These are phyloP conservation scores for Drosophila subpulchrella DNA, from an alignment of 1,140 invertebrate species.

Conservation along the genomic window DNA sequence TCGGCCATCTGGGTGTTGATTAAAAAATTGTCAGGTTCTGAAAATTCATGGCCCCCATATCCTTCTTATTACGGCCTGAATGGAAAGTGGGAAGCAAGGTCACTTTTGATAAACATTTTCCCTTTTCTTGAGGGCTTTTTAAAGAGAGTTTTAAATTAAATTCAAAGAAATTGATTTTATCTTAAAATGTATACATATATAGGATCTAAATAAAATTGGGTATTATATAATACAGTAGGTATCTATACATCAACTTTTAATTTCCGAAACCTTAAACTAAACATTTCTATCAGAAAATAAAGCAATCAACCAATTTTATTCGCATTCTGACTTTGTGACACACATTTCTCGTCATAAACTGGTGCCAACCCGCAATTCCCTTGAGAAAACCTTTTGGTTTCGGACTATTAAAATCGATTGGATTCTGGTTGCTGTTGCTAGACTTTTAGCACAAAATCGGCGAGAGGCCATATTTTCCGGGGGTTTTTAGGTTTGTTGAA, in stretches of 20 bases:
- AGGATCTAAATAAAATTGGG: no score
- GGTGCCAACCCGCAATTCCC: conserved; percentile 4
- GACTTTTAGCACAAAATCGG: conserved; percentile 3
- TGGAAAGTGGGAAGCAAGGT: background rate
- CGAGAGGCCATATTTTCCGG: conserved; percentile 24
- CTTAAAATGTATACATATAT: no score
- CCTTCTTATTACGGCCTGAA: conserved; percentile 9
- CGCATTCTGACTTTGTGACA: background rate
- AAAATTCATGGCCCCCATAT: conserved; percentile 16
- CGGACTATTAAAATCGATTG: conserved; percentile 73
- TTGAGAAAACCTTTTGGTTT: conserved; percentile 28
- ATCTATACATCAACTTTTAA: no score
- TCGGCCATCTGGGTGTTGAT: conserved; percentile 48
- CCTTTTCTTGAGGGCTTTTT: no score
- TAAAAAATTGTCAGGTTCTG: conserved; percentile 58
- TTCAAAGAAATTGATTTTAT: no score
- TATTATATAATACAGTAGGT: no score
- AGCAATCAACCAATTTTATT: background rate
- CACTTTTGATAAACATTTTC: background rate
- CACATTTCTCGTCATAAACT: conserved; percentile 9
- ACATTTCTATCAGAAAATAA: background rate
- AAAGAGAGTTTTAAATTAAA: no score
- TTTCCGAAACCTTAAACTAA: no score
- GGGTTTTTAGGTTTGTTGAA: conserved; percentile 58
- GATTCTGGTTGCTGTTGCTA: conserved; percentile 43